These are phyloP conservation scores for Neogobius melanostomus DNA, from an alignment of 2,113 vertebrate species.

Conservation along the genomic window DNA sequence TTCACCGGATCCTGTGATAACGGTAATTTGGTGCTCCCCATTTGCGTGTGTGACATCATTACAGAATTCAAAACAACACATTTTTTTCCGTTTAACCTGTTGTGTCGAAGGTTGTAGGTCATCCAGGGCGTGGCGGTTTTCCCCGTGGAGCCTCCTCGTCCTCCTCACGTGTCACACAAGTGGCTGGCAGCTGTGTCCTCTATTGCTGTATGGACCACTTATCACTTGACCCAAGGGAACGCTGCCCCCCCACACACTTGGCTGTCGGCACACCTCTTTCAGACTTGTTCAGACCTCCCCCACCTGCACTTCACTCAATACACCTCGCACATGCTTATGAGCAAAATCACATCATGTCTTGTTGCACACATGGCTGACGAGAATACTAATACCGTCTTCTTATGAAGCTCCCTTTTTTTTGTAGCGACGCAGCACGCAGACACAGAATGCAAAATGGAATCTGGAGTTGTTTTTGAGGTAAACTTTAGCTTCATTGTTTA, in stretches of 20 bases:
- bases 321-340: conserved; percentile 32
- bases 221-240: conserved; percentile 72
- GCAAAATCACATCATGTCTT: conserved; percentile 1
- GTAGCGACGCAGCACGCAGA: not conserved
- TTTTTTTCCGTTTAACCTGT: conserved; percentile 16
- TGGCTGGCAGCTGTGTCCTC: conserved; percentile 63
- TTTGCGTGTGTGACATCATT: no score
- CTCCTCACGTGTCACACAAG: conserved; percentile 71
- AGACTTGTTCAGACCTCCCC: conserved; percentile 34
- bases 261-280: conserved; percentile 39
- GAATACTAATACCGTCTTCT: conserved; percentile 28
- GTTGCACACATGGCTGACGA: not conserved
- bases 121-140: conserved; percentile 37
- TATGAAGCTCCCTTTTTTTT: not conserved
- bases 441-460: not conserved
- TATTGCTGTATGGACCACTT: conserved; percentile 66
- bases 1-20: no score
- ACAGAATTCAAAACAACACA: not conserved
- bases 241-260: conserved; percentile 42
- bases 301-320: conserved; percentile 39
- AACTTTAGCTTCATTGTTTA: no score
- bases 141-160: conserved; percentile 59
- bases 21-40: no score
- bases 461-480: not conserved
- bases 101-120: conserved; percentile 37